These are phyloP conservation scores for Tridacna crocea DNA, from an alignment of 2,888 invertebrate genomes.

Conservation along the genomic window DNA sequence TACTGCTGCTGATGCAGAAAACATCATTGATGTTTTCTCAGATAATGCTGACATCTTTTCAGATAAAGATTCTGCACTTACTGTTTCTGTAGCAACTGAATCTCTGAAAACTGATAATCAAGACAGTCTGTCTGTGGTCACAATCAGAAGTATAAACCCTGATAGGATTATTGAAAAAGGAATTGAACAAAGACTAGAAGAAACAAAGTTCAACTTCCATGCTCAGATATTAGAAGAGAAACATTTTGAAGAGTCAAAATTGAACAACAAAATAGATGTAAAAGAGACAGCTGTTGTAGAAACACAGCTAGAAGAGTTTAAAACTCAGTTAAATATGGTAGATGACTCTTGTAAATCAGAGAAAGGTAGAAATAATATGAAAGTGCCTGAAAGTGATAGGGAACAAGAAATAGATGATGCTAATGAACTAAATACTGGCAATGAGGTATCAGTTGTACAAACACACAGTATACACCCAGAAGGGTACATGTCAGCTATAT, in stretches of 20 bases:
- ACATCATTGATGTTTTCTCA: background rate
- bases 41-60: background rate
- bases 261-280: no score
- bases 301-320: no score
- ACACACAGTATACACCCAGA: slow-evolving; percentile 5
- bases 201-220: background rate
- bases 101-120: background rate
- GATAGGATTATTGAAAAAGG: background rate
- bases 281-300: no score
- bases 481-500: background rate
- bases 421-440: background rate
- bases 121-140: background rate
- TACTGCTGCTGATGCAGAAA: background rate
- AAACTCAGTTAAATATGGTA: no score
- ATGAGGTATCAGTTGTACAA: background rate
- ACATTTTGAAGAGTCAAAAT: no score
- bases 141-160: background rate
- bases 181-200: background rate
- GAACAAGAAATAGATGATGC: background rate
- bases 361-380: no score
- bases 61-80: slow-evolving; percentile 11
- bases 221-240: no score
- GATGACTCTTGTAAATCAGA: no score
- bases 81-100: slow-evolving; percentile 8
- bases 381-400: background rate